Evolutionary conservation across 2,888 invertebrate genomes (phyloP), one percentile per base, ranked within the genome.

Genomic region (Biston stratarius): DNA sequence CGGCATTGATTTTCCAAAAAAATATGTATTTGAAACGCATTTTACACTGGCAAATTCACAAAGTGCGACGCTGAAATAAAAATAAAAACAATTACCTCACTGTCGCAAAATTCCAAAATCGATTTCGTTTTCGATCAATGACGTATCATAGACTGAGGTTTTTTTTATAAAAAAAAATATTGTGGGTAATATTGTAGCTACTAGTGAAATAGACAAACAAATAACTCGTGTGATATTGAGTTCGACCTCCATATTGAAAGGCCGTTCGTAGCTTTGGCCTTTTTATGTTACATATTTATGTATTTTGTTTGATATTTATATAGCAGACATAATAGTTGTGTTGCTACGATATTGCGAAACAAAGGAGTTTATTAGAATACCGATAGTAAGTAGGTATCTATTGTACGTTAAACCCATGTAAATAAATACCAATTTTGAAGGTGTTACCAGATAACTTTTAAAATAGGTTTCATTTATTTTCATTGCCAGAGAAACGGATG

Each of bases 201-300:
- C 40, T 38, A 56, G 15, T 10, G 8, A 51, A 53, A 58, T 52
- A 62, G 52, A 48, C 56, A 59, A 57, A 61, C 51, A 47, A 56
- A 63, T 57, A 45, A 56, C 59, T 55, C 36, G 44, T 8, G 12
- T 60, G 67, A 61, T 68, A 68, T 68, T 68, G 67, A 63, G 33
- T 14, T 1, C 63, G 63, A 63, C 67, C 67, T 68, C 44, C 63
- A 52, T 63, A 52, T 57, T 56, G 63, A 64, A 68, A 68, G 67
- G 63, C 67, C 67, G 48, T 44, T 38, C 44, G 52, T 45, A 55
- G 36, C 53, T 67, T 48, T 60, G 67, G 63, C 67, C 67, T 68
- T 63, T 67, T 67, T 59, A 55, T 53, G 51, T 36, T 56, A 47
- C 57, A 60, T 51, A 63, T 67, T 63, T 67, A 67, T 67, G 59